Base-by-base conservation (phyloP, 1,140 invertebrate genomes). In the Drepana arcuata region DNA sequence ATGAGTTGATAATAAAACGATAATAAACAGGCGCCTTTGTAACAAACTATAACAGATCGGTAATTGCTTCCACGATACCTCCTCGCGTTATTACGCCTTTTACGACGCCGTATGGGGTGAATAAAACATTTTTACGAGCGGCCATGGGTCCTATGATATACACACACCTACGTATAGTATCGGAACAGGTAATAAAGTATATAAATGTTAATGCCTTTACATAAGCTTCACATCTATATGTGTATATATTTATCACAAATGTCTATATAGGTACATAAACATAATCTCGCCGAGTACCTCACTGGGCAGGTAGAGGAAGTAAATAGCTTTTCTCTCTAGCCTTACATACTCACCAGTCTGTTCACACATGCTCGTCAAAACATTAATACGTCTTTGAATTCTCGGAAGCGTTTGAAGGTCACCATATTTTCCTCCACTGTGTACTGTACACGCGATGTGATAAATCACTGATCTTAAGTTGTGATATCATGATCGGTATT, bases 21-120 rank as follows among this genome's bases (percentile, higher is more conserved):
- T 79, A 79, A 75, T 81, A 77, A 81, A 81, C 61, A 73, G 65
- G 68, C 68, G 70, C 70, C 65, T 70, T 80, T 73, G 77, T 81
- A 79, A 81, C 73, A 78, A 78, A 81, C 73, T 81, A 81, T 81
- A 81, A 81, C 77, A 81, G 74, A 77, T 79, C 67, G 60, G 77
- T 81, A 81, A 81, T 81, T 81, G 74, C 68, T 77, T 79, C 69
- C 68, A 72, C 73, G 73, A 75, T 78, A 64, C 75, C 75, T 81
- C 57, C 72, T 74, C 63, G 66, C 74, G 74, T 81, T 79, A 81
- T 79, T 81, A 81, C 77, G 68, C 64, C 66, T 77, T 79, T 81
- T 77, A 81, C 74, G 73, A 79, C 65, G 71, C 72, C 68, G 73
- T 74, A 78, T 81, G 77, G 77, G 77, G 77, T 66, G 73, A 81